These are phyloP conservation scores for Patella caerulea DNA, from an alignment of 2,888 invertebrate species.

Conservation along the genomic window DNA sequence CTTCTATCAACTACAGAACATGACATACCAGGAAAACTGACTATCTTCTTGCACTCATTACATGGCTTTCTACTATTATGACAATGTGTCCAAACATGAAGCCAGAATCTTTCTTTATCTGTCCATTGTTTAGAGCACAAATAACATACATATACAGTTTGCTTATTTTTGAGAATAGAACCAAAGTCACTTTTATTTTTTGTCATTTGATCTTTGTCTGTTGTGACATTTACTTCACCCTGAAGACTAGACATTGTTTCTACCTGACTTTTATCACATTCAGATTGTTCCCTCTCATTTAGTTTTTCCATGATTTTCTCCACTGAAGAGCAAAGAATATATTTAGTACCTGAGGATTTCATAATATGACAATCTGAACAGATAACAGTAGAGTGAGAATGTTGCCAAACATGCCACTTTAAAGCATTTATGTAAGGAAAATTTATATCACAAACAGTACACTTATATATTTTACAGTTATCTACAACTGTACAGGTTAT, in stretches of 20 bases:
- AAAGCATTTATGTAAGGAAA: background rate
- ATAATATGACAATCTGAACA: background rate
- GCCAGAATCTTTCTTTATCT: background rate
- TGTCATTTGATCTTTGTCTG: background rate
- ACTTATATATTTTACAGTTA: background rate
- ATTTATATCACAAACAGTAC: background rate
- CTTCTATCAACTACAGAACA: background rate
- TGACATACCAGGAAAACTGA: background rate
- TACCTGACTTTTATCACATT: background rate
- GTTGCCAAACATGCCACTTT: slow-evolving; percentile 9
- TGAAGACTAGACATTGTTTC: background rate
- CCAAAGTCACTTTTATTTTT: background rate
- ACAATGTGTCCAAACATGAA: background rate
- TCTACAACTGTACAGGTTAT: background rate
- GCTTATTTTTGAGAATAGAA: background rate
- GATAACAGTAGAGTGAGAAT: background rate
- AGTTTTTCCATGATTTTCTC: background rate
- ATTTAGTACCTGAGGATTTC: background rate
- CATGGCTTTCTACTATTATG: background rate
- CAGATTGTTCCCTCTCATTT: background rate
- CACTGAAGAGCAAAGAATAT: background rate
- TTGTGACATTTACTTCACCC: background rate
- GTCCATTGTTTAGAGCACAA: background rate
- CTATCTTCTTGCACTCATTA: background rate
- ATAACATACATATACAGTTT: slow-evolving; percentile 1